Evolutionary conservation across 2,113 vertebrate genomes (phyloP).

Genomic region (Cnemophilus loriae): DNA sequence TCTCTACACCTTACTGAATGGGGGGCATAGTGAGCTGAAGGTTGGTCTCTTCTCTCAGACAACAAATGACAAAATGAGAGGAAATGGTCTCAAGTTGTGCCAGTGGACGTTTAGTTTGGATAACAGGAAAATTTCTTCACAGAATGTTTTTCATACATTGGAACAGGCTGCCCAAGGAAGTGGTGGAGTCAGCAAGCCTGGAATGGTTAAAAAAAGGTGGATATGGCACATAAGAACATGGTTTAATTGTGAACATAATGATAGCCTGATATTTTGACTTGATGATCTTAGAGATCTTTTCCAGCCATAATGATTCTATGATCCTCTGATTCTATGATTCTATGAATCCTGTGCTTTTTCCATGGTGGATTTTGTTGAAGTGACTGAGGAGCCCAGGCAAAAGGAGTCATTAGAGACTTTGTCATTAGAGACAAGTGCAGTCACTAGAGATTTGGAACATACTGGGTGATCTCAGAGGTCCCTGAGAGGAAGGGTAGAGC

Average conservation of each 20-base stretch:
- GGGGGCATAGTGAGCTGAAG: not conserved
- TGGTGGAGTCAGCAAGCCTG: not conserved
- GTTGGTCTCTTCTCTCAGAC: not conserved
- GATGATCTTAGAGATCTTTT: not conserved
- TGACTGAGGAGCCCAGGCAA: rapidly evolving
- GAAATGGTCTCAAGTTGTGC: not conserved
- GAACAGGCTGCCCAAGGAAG: not conserved
- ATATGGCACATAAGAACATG: rapidly evolving
- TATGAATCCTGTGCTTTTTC: not conserved
- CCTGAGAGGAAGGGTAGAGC: not conserved
- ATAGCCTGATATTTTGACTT: not conserved
- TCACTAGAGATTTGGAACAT: not conserved
- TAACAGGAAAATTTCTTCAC: not conserved
- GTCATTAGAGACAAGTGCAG: too few relatives aligned
- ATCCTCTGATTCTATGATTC: not conserved
- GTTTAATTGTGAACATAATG: not conserved
- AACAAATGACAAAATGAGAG: not conserved
- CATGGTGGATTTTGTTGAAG: not conserved
- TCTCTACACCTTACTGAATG: not conserved
- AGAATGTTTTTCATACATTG: not conserved
- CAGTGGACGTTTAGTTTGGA: not conserved
- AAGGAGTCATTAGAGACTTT: not conserved
- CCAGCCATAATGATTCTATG: rapidly evolving
- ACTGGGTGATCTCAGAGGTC: not conserved
- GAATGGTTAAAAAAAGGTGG: not conserved